Percentiles rank a stretch among this genome's conserved stretches.
Evolutionary conservation across 2,113 vertebrate genomes (phyloP).

Genomic region (Dolichallabes microphthalmus): DNA sequence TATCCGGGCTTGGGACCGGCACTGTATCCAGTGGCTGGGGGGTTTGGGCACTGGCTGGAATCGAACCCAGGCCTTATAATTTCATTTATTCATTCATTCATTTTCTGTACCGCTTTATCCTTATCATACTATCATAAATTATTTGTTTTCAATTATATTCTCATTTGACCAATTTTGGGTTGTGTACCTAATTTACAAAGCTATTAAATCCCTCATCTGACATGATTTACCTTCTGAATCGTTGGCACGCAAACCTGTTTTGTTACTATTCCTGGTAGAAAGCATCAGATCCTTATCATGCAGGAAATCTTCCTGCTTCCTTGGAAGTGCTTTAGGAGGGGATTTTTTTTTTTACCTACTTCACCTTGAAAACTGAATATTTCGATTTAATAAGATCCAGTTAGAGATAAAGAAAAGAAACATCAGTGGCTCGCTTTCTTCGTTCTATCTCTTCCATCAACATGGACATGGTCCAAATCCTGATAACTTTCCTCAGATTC

Average conservation of each 20-base stretch:
- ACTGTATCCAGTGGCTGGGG: no score
- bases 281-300: slow-evolving; percentile 6
- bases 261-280: background rate
- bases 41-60: no score
- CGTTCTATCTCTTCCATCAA: background rate
- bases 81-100: no score
- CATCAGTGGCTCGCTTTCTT: background rate
- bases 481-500: background rate
- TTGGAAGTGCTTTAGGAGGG: background rate
- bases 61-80: no score
- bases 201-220: background rate
- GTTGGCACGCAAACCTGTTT: background rate
- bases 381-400: slow-evolving; percentile 4
- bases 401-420: background rate
- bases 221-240: background rate
- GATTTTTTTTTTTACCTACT: background rate
- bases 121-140: background rate
- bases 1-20: no score
- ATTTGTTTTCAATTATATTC: background rate
- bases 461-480: background rate
- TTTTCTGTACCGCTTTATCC: no score
- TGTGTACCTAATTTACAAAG: background rate
- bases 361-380: background rate
- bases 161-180: background rate
- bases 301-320: slow-evolving; percentile 15